Base-by-base conservation (phyloP, 2,113 vertebrate species). In the Urocynchramus pylzowi region DNA sequence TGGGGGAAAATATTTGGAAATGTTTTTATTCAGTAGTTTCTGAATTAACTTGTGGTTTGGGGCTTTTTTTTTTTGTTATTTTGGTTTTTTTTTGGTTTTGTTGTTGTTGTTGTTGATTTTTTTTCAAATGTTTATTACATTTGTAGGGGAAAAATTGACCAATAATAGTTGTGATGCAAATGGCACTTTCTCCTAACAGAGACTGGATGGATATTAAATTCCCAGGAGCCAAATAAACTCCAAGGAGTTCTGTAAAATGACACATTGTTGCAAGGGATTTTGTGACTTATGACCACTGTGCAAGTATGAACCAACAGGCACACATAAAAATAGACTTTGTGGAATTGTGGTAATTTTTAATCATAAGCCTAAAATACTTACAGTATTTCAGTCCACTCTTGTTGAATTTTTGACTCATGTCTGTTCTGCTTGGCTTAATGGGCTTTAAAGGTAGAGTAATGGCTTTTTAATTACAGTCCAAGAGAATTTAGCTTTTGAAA, bases 261-360 rank as follows among this genome's bases (percentile, higher is more conserved):
- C 22, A 33, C 23, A 12, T 47, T 42, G 44, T 60, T 89, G n/a
- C 22, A 21, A 11, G 30, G 53, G 23, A 24, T 24, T 61, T 87
- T 52, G 6, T 82, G 75, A 63, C 16, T 65, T 87, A 37, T 6
- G 52, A 75, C 30, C 13, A 20, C 68, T 20, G 30, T 49, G 39
- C 61, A 45, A 28, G 6, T 18, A 49, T 47, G 82, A 73, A 44
- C 26, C 74, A 69, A 49, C 26, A 65, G 69, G 35, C 14, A 35
- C 21, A 16, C 9, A 10, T 21, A 73, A 82, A 83, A 60, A 39
- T 0, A 47, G 53, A 61, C 8, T 88, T 56, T 47, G 21, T 60
- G 31, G 35, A 68, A 47, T 27, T 61, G n/a, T 44, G 49, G 13
- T 39, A 74, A n/a, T 57, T 90, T 93, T 87, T 87, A 84, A 83